Conservation (phyloP, 2,797 vertebrate species). For the Meda fulgida region DNA sequence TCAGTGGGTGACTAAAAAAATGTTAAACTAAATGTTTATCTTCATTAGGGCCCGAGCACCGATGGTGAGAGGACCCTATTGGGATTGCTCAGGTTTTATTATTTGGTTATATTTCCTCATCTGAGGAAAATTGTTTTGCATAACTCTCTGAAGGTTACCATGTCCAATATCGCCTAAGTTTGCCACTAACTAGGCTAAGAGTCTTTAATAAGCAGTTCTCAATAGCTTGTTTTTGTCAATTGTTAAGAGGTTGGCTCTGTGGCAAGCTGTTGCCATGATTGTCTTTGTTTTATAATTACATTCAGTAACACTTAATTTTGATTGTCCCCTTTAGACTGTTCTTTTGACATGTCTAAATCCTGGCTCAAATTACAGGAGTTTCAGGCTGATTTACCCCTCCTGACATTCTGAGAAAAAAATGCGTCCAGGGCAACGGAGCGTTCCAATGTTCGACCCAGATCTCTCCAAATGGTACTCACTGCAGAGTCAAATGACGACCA, state of each 20-base stretch:
- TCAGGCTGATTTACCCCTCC: too few relatives aligned
- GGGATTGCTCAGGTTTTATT: too few relatives aligned
- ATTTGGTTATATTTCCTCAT: background rate
- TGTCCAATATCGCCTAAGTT: background rate
- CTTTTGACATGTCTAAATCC: too few relatives aligned
- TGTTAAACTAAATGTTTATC: background rate
- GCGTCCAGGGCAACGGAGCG: too few relatives aligned
- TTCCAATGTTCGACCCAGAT: too few relatives aligned
- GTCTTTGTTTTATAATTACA: constrained; percentile 8
- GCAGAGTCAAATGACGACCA: too few relatives aligned
- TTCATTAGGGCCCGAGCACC: background rate
- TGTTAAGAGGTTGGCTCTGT: background rate
- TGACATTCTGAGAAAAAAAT: too few relatives aligned
- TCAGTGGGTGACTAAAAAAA: background rate
- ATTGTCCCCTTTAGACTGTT: too few relatives aligned
- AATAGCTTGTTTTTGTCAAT: background rate
- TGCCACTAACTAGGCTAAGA: background rate
- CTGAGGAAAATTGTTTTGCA: background rate
- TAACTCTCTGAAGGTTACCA: background rate
- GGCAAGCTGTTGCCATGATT: background rate
- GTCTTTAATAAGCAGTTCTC: background rate
- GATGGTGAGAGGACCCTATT: too few relatives aligned
- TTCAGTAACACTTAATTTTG: too few relatives aligned
- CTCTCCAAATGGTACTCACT: too few relatives aligned
- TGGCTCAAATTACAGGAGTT: too few relatives aligned